Percentiles rank a stretch among this genome's conserved stretches.
Conservation (phyloP, 2,888 invertebrate genomes). For the Drosophila paranaensis region DNA sequence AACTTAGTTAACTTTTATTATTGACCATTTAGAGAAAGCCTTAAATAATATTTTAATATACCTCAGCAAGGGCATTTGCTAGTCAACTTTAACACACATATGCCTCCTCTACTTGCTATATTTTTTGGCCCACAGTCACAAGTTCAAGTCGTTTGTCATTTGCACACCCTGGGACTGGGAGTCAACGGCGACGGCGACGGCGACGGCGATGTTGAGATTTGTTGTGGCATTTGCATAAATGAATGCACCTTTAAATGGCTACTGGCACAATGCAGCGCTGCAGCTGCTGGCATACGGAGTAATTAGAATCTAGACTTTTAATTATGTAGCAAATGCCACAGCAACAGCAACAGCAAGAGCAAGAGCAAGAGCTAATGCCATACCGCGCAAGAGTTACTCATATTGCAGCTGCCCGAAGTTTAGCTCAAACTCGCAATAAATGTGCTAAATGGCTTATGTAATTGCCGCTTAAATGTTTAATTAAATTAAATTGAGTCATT, state of each 20-base stretch:
- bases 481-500: slow-evolving; percentile 76
- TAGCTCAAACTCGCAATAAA: slow-evolving; percentile 50
- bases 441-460: slow-evolving; percentile 70
- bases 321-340: slow-evolving; percentile 61
- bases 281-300: slow-evolving; percentile 19
- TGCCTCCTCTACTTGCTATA: slow-evolving; percentile 12
- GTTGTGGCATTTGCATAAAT: slow-evolving; percentile 79
- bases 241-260: slow-evolving; percentile 70
- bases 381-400: slow-evolving; percentile 15
- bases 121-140: slow-evolving; percentile 49
- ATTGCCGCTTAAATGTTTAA: slow-evolving; percentile 68
- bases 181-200: slow-evolving; percentile 14
- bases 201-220: slow-evolving; percentile 43
- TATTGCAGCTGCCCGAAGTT: slow-evolving; percentile 20
- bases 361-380: not conserved
- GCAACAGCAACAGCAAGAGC: slow-evolving; percentile 2
- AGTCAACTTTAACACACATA: not conserved
- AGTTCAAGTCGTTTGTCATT: slow-evolving; percentile 78
- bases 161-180: slow-evolving; percentile 59
- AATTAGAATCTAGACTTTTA: slow-evolving; percentile 67
- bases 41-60: too few species aligned
- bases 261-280: slow-evolving; percentile 65
- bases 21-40: too few species aligned
- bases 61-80: slow-evolving; percentile 5
- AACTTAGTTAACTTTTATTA: not conserved